phyloP scores from a whole-genome alignment of 1,140 invertebrate species.

The Drosophila orosa region DNA sequence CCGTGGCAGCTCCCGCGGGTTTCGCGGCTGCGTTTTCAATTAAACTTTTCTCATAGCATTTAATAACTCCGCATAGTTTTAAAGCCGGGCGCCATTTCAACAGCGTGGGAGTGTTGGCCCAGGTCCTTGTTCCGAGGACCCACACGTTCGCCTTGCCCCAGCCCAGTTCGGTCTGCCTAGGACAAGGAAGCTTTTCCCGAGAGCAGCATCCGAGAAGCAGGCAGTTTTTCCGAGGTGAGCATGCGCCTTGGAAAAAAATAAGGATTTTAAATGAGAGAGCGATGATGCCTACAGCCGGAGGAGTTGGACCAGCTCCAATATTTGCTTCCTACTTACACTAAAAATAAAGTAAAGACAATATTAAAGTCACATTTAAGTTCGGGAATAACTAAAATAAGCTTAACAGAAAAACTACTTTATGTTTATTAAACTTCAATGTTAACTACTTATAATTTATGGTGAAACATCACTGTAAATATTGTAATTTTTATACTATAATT shows the following conservation, averaged over 20 bases:
- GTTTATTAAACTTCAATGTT: neutral
- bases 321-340: conserved; percentile 17
- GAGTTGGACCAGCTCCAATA: conserved; percentile 21
- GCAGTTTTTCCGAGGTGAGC: conserved; percentile 41
- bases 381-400: neutral
- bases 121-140: conserved; percentile 25
- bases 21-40: conserved; percentile 60
- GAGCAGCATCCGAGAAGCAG: conserved; percentile 3
- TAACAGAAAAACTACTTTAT: neutral
- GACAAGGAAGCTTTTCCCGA: conserved; percentile 55
- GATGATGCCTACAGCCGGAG: neutral
- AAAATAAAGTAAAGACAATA: neutral
- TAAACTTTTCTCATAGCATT: conserved; percentile 76
- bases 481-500: no score
- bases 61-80: conserved; percentile 74
- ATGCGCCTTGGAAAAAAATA: conserved; percentile 34
- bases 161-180: conserved; percentile 21
- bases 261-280: neutral
- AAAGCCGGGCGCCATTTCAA: conserved; percentile 53
- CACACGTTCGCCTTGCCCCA: conserved; percentile 42
- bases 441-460: neutral
- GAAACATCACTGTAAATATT: no score
- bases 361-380: neutral
- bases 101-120: conserved; percentile 47
- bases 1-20: conserved; percentile 24